Evolutionary conservation across 2,888 invertebrate species (phyloP).

Genomic region (Apoda limacodes): DNA sequence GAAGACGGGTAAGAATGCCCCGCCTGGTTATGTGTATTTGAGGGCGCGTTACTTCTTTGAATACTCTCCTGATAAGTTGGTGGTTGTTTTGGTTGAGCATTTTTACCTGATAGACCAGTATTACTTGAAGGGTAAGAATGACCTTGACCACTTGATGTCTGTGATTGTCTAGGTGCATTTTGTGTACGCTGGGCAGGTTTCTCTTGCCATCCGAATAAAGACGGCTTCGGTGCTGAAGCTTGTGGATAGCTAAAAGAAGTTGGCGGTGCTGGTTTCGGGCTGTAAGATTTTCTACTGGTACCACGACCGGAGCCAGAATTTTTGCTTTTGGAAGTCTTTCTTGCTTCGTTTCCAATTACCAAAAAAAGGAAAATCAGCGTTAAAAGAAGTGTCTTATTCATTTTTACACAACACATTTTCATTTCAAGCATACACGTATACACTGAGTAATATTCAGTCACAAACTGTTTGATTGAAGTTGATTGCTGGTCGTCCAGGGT

Average conservation of each 20-base stretch:
- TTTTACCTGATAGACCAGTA: conserved; percentile 43
- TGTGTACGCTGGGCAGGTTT: conserved; percentile 37
- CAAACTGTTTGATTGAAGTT: no score
- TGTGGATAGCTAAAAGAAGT: conserved; percentile 53
- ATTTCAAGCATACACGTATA: no score
- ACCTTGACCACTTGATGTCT: conserved; percentile 30
- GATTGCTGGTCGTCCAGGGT: no score
- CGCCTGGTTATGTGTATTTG: conserved; percentile 28
- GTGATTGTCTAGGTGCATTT: conserved; percentile 33
- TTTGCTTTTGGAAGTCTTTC: conserved; percentile 47
- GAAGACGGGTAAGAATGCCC: conserved; percentile 46
- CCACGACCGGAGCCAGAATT: conserved; percentile 43
- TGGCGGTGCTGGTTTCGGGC: conserved; percentile 42
- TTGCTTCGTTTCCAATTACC: no score
- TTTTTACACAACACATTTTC: no score
- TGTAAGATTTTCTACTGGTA: conserved; percentile 38
- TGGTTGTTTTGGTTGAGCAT: conserved; percentile 33
- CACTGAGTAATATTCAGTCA: no score
- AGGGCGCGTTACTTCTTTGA: conserved; percentile 39
- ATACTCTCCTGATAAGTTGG: conserved; percentile 40
- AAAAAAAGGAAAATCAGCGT: no score
- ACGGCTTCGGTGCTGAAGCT: conserved; percentile 33
- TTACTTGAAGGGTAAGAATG: conserved; percentile 54
- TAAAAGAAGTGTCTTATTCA: no score
- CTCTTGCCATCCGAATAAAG: conserved; percentile 56